phyloP scores from a whole-genome alignment of 2,113 vertebrate species.

The Tyto alba region DNA sequence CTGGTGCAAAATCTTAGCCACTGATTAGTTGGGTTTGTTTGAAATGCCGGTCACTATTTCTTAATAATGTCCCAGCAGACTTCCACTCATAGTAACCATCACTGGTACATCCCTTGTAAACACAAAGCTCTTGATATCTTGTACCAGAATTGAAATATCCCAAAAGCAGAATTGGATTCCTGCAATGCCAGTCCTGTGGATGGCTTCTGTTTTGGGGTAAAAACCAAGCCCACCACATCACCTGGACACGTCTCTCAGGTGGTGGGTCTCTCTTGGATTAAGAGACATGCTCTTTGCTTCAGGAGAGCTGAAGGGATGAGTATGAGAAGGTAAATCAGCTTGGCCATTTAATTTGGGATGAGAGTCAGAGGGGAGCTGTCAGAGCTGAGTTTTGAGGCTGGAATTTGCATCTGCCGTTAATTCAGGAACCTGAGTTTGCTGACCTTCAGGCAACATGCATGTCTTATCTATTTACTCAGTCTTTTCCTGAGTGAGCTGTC shows the following conservation, averaged over 20 bases:
- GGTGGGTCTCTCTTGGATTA: neutral
- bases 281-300: neutral
- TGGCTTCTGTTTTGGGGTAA: neutral
- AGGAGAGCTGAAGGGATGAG: neutral
- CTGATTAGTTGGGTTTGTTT: neutral
- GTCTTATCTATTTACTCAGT: conserved; percentile 2
- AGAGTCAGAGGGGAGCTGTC: conserved; percentile 6
- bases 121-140: neutral
- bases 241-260: neutral
- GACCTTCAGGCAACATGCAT: neutral
- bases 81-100: neutral
- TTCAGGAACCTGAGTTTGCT: neutral
- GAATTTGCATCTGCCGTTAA: conserved; percentile 42
- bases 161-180: neutral
- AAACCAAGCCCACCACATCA: neutral
- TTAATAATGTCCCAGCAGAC: neutral
- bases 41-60: conserved; percentile 47
- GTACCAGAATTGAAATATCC: neutral
- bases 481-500: conserved; percentile 21
- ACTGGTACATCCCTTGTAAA: neutral
- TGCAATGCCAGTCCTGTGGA: neutral
- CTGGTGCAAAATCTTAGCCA: conserved; percentile 16
- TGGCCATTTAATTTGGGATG: neutral
- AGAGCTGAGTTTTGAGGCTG: neutral
- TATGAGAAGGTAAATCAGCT: neutral